phyloP scores from a whole-genome alignment of 2,797 vertebrate genomes.

The Pygocentrus nattereri region DNA sequence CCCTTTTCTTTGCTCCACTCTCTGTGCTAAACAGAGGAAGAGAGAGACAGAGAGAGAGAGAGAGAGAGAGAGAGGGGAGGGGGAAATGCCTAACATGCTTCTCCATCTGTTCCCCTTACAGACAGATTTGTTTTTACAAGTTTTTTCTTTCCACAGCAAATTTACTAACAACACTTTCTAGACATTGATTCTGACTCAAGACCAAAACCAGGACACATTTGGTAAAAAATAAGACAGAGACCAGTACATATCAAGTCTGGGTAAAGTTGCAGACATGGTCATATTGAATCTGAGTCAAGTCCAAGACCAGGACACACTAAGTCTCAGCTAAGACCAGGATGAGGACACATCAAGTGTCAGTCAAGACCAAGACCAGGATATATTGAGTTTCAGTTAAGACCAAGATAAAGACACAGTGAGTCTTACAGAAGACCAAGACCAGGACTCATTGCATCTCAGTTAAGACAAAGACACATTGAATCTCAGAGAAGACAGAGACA shows the following conservation, averaged over 20 bases:
- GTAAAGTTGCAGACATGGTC: background rate
- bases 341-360: background rate
- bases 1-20: background rate
- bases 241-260: background rate
- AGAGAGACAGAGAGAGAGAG: background rate
- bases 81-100: too few relatives aligned
- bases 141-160: too few relatives aligned
- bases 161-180: too few relatives aligned
- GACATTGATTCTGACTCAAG: background rate
- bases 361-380: background rate
- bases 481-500: too few relatives aligned
- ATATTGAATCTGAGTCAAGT: background rate
- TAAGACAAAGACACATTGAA: too few relatives aligned
- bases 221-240: background rate
- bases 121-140: too few relatives aligned
- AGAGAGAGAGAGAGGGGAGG: too few relatives aligned
- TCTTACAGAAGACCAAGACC: too few relatives aligned
- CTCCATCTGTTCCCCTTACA: too few relatives aligned
- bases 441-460: too few relatives aligned
- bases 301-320: background rate
- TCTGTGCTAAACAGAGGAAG: background rate
- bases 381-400: too few relatives aligned
- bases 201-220: constrained; percentile 1
- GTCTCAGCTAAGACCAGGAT: background rate
- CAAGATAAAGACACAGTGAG: too few relatives aligned